These are phyloP conservation scores for Agapornis canus DNA, from an alignment of 2,797 vertebrate genomes.

Conservation along the genomic window DNA sequence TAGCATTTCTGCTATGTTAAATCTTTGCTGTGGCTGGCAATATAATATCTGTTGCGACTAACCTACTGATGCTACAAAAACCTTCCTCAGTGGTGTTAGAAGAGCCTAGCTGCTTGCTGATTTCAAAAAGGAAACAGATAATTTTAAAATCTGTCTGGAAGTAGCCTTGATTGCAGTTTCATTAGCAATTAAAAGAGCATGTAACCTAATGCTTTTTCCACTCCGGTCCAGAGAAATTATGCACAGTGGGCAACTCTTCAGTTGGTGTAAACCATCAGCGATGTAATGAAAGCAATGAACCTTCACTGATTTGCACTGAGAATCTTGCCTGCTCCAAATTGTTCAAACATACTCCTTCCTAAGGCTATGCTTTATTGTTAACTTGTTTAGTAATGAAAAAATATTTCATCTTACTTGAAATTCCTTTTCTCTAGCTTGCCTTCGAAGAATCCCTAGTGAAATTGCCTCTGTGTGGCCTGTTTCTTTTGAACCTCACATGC, in stretches of 20 bases:
- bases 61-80: background rate
- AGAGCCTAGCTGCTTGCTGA: background rate
- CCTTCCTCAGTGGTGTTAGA: background rate
- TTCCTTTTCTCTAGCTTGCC: background rate
- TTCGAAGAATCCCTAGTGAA: background rate
- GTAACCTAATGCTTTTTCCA: slow-evolving; percentile 50
- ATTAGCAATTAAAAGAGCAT: slow-evolving; percentile 64
- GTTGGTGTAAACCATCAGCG: slow-evolving; percentile 1
- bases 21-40: background rate
- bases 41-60: background rate
- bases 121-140: background rate
- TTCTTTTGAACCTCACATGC: background rate
- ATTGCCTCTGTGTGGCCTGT: background rate
- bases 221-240: background rate
- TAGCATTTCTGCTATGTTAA: background rate
- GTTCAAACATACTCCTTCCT: slow-evolving; percentile 33
- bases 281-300: slow-evolving; percentile 54
- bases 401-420: background rate
- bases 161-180: slow-evolving; percentile 44
- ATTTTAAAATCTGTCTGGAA: slow-evolving; percentile 35
- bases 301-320: slow-evolving; percentile 50
- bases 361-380: slow-evolving; percentile 18
- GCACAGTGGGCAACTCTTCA: slow-evolving; percentile 65
- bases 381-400: slow-evolving; percentile 26
- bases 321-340: slow-evolving; percentile 20